Base-by-base conservation (phyloP, 2,888 invertebrate species). In the Spatulosminthurus flaviceps region DNA sequence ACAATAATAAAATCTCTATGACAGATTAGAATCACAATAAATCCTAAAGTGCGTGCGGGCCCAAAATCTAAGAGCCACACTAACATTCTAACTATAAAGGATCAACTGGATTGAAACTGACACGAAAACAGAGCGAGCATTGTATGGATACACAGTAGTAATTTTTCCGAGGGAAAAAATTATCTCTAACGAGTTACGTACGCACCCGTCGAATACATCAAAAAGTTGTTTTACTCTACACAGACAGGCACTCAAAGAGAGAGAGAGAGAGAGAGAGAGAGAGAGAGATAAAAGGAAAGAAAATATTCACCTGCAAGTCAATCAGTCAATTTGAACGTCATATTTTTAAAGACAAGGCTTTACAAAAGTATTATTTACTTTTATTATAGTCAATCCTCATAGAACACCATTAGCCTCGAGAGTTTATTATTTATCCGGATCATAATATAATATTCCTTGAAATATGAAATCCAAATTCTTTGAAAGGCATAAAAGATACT, bases 1-100 rank as follows among this genome's bases (percentile, higher is more conserved):
- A 73, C 26, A 43, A 60, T 26, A 73, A 75, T 34, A 75, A 74
- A 60, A 64, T 75, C 21, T 64, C 34, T 41, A 75, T 75, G 75
- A 64, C 75, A 75, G 61, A 75, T 64, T 75, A 75, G 64, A 75
- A 75, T 75, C 75, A 75, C 21, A 75, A 64, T 75, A 61, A 73
- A 26, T 60, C 73, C 34, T 16, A 75, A n/a, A n/a, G 75, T 75
- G 75, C 75, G 75, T 75, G 75, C 64, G 61, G 61, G 26, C 22
- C 5, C n/a, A n/a, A n/a, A n/a, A n/a, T n/a, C n/a, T n/a, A n/a
- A n/a, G n/a, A n/a, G n/a, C n/a, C n/a, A n/a, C n/a, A 64, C 61
- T 9, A 22, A 64, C 61, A 75, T 24, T 7, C 29, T 28, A 22
- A 22, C 9, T 16, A 75, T 22, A 61, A 64, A 60, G 60, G 51